A percentile compares a stretch with the other conserved stretches of the same genome.
These are phyloP conservation scores for Nomada flava DNA, from an alignment of 2,888 invertebrate genomes.

Conservation along the genomic window DNA sequence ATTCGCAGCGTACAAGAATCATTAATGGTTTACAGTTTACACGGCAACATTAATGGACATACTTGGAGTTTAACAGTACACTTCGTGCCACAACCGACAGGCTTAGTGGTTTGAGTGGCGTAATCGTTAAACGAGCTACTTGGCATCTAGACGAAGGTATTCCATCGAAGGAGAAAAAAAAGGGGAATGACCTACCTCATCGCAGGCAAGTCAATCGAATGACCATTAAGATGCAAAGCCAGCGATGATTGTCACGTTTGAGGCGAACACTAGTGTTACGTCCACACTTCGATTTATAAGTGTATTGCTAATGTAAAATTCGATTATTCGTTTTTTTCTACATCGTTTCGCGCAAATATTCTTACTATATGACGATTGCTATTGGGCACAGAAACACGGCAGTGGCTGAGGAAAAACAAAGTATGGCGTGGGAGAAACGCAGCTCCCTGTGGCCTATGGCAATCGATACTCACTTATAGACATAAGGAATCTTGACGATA, in stretches of 20 bases:
- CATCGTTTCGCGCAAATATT: background rate
- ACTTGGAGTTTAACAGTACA: conserved; percentile 54
- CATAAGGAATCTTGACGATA: conserved; percentile 27
- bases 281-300: no score
- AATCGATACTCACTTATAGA: conserved; percentile 59
- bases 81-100: conserved; percentile 60
- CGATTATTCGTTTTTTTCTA: background rate
- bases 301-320: background rate
- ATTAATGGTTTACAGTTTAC: conserved; percentile 1
- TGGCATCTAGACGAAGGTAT: conserved; percentile 62
- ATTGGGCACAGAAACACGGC: conserved; percentile 26
- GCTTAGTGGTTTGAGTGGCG: conserved; percentile 61
- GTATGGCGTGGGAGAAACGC: conserved; percentile 53
- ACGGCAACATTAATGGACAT: conserved; percentile 55
- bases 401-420: conserved; percentile 44
- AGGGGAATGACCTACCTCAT: conserved; percentile 66
- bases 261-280: no score
- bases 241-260: conserved; percentile 5
- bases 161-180: conserved; percentile 59
- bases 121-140: conserved; percentile 66
- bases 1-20: conserved; percentile 16
- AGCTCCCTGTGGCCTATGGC: conserved; percentile 45
- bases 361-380: background rate
- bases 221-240: background rate
- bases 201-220: conserved; percentile 29